These are phyloP conservation scores for Thelaira solivaga DNA, from an alignment of 2,888 invertebrate genomes.

Conservation along the genomic window DNA sequence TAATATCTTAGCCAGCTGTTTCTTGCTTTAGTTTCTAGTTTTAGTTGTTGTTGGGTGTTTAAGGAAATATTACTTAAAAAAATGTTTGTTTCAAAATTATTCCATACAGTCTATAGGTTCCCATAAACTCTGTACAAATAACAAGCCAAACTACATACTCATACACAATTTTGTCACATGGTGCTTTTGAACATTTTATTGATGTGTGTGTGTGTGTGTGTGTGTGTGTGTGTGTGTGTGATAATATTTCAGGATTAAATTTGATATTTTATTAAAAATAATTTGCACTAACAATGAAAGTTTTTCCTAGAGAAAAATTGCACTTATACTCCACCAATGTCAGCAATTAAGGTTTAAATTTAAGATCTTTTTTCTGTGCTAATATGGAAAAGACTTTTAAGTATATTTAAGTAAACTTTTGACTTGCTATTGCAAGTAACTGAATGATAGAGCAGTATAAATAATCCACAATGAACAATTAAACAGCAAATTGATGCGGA, in stretches of 20 bases:
- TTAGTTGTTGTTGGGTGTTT: not conserved
- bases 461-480: no score
- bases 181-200: slow-evolving; percentile 14
- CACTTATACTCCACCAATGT: no score
- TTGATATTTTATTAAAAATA: slow-evolving; percentile 15
- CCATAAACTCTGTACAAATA: slow-evolving; percentile 35
- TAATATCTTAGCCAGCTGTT: slow-evolving; percentile 12
- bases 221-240: no score
- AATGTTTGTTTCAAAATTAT: slow-evolving; percentile 7
- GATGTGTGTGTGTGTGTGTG: no score
- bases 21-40: not conserved
- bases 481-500: no score
- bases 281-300: not conserved
- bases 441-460: no score
- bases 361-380: no score
- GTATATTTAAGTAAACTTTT: no score
- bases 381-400: no score
- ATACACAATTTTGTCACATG: slow-evolving; percentile 53
- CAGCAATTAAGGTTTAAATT: no score
- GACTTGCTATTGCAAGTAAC: no score
- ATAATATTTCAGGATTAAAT: slow-evolving; percentile 42
- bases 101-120: not conserved
- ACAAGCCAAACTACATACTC: slow-evolving; percentile 41
- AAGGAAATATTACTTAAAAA: slow-evolving; percentile 10
- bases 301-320: not conserved